These are phyloP conservation scores for Fistularia tabacaria DNA, from an alignment of 2,797 vertebrate species.

Conservation along the genomic window DNA sequence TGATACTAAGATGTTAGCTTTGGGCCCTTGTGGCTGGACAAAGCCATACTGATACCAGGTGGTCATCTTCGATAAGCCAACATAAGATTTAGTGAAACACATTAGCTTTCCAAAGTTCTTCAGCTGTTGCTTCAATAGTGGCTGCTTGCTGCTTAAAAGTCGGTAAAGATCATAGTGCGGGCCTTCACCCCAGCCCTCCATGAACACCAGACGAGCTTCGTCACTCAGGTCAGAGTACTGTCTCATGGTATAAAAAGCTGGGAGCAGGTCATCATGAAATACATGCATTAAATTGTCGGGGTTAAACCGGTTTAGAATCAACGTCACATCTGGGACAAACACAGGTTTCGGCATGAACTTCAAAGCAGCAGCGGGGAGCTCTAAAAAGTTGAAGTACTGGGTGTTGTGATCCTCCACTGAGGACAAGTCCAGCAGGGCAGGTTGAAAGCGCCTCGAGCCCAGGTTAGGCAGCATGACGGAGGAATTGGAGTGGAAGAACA, in stretches of 20 bases:
- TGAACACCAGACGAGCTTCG: slow-evolving; percentile 90
- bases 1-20: slow-evolving; percentile 94
- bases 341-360: slow-evolving; percentile 95
- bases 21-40: slow-evolving; percentile 95
- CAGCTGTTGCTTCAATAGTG: slow-evolving; percentile 89
- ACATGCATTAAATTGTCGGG: slow-evolving; percentile 98
- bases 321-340: slow-evolving; percentile 91
- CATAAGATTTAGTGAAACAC: slow-evolving; percentile 93
- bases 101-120: slow-evolving; percentile 89
- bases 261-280: slow-evolving; percentile 94
- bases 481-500: slow-evolving; percentile 93
- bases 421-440: slow-evolving; percentile 91
- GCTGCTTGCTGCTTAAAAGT: slow-evolving; percentile 91
- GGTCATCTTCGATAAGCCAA: slow-evolving; percentile 94
- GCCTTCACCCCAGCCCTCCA: slow-evolving; percentile 96
- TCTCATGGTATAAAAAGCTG: slow-evolving; percentile 93
- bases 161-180: slow-evolving; percentile 91
- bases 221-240: slow-evolving; percentile 88
- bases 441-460: slow-evolving; percentile 93
- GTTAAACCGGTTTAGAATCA: slow-evolving; percentile 95
- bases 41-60: slow-evolving; percentile 99
- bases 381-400: slow-evolving; percentile 97
- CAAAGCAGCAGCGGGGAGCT: slow-evolving; percentile 88
- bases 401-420: slow-evolving; percentile 97
- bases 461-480: slow-evolving; percentile 94